A percentile compares a stretch with the other conserved stretches of the same genome.
These are phyloP conservation scores for Stenchaetothrips biformis DNA, from an alignment of 2,888 invertebrate species.

Conservation along the genomic window DNA sequence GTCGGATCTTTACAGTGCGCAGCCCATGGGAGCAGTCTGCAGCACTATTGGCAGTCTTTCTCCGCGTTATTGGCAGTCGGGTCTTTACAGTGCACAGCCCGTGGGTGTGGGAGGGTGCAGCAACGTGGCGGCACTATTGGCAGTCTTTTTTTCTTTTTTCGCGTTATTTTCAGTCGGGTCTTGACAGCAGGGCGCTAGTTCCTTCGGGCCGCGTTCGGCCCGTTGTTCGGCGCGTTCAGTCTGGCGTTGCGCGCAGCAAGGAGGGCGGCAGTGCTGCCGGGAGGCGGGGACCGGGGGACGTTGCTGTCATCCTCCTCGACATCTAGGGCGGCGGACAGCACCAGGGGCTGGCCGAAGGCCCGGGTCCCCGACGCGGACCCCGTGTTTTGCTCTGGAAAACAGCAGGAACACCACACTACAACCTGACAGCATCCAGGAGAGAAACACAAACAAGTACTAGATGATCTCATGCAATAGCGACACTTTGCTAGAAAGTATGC, in stretches of 20 bases:
- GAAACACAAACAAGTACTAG: not conserved
- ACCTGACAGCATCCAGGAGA: too few relatives aligned
- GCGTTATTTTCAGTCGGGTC: too few relatives aligned
- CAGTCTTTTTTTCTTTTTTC: too few relatives aligned
- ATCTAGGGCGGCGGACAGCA: conserved; percentile 48
- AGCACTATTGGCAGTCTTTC: too few relatives aligned
- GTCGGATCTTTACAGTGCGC: too few relatives aligned
- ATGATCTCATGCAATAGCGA: too few relatives aligned
- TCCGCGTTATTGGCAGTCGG: too few relatives aligned
- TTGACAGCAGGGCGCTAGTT: not conserved
- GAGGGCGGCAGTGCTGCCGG: conserved; percentile 37
- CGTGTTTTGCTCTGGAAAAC: conserved; percentile 39
- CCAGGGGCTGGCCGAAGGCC: conserved; percentile 75
- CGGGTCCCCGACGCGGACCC: conserved; percentile 56
- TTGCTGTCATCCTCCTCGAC: conserved; percentile 37
- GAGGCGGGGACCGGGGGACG: conserved; percentile 37
- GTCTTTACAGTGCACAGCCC: too few relatives aligned
- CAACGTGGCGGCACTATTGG: too few relatives aligned
- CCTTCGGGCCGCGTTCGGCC: conserved; percentile 1
- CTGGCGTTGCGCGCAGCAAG: conserved; percentile 22
- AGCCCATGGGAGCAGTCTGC: too few relatives aligned
- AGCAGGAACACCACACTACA: not conserved
- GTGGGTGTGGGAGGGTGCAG: too few relatives aligned
- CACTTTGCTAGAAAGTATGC: not conserved
- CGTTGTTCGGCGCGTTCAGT: conserved; percentile 12